Base-by-base conservation (phyloP, 2,888 invertebrate genomes). In the Laothoe populi region DNA sequence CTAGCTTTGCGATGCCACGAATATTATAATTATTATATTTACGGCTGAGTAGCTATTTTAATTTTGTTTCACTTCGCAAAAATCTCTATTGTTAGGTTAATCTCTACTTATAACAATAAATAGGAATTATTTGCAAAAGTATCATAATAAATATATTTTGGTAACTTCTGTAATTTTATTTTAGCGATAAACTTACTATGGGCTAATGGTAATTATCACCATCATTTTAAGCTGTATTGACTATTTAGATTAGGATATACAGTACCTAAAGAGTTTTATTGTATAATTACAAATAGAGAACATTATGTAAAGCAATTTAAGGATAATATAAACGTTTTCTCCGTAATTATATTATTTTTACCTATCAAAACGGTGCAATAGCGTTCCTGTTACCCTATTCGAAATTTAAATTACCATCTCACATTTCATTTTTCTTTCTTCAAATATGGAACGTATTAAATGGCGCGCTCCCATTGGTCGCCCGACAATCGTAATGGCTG, bases 371-470 rank as follows among this genome's bases (percentile, higher is more conserved):
- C 16, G 48, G 49, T 60, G 49, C 10, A 19, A 53, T 8, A n/a
- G 40, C 42, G 40, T 60, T 49, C 42, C 64, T 63, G 67, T 70
- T 66, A 68, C 72, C 73, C 73, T 67, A 72, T 77, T 77, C 75
- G 68, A 75, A 80, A 82, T 79, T 78, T 76, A 77, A 82, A 83
- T 78, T 70, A 71, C 73, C 66, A 66, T 73, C 69, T 73, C 64
- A 65, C 66, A 57, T 71, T 76, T 72, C 69, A 67, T 77, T 81
- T 78, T 80, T 80, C 77, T 78, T 70, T 84, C 87, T 87, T 86
- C 80, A 83, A 88, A 90, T 82, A 86, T 81, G 81, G 84, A 85
- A 87, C 83, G 81, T 80, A 92, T 92, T 90, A 89, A 89, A 84
- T 68, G 77, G 70, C 72, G 84, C 78, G 77, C 81, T 84, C 82